Percentiles rank a stretch among this genome's conserved stretches.
Conservation (phyloP, 2,113 vertebrate species). For the Enhydra lutris region DNA sequence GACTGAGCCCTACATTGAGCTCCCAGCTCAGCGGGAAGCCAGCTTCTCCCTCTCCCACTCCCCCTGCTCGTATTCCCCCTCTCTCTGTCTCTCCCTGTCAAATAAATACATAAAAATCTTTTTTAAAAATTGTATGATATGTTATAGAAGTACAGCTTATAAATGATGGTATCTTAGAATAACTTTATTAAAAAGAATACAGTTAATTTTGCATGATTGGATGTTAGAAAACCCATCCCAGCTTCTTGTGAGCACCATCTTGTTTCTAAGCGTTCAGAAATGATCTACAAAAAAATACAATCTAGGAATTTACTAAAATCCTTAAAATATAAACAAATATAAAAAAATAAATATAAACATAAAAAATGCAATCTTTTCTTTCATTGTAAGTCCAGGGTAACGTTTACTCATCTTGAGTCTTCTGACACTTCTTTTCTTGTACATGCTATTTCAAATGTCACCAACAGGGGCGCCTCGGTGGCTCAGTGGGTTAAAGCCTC, state of each 20-base stretch:
- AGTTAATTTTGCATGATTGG: not conserved
- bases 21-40: no score
- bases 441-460: not conserved
- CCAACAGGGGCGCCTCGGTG: not conserved
- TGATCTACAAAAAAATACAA: not conserved
- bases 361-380: not conserved
- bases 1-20: no score
- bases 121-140: not conserved
- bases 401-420: not conserved
- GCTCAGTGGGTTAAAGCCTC: no score
- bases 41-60: no score
- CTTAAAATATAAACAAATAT: not conserved
- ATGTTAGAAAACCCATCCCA: not conserved
- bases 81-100: no score
- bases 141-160: not conserved
- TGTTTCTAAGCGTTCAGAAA: not conserved
- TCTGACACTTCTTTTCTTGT: not conserved
- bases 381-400: not conserved
- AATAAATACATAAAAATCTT: no score
- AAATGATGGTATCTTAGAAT: not conserved
- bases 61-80: no score
- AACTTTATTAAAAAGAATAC: not conserved
- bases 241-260: not conserved
- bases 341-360: not conserved
- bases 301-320: not conserved